phyloP scores from a whole-genome alignment of 2,888 invertebrate genomes.

The Spisula subtruncata region DNA sequence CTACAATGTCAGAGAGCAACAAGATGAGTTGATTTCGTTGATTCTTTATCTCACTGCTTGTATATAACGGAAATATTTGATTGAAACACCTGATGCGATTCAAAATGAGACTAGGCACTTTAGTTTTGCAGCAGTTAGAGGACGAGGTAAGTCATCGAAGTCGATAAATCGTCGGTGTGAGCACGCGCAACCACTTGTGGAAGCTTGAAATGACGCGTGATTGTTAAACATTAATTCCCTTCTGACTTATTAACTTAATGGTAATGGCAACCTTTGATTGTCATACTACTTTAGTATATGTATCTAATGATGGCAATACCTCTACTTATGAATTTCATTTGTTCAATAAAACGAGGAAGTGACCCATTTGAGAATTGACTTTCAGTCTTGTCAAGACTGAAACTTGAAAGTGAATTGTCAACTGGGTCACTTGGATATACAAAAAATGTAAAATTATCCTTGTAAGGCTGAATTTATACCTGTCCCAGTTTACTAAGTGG shows the following conservation, averaged over 20 bases:
- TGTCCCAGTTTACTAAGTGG: too few relatives aligned
- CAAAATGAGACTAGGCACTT: conserved; percentile 81
- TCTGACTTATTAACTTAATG: neutral
- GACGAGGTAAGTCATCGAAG: conserved; percentile 77
- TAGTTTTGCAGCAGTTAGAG: conserved; percentile 81
- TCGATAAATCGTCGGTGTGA: neutral
- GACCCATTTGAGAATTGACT: neutral
- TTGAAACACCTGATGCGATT: conserved; percentile 60
- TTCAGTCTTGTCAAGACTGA: too few relatives aligned
- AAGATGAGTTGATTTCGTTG: conserved; percentile 40
- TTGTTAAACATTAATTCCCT: neutral
- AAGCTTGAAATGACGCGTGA: neutral
- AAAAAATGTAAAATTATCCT: too few relatives aligned
- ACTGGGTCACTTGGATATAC: too few relatives aligned
- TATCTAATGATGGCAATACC: too few relatives aligned
- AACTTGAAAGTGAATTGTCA: too few relatives aligned
- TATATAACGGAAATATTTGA: neutral
- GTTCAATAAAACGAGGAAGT: conserved; percentile 4
- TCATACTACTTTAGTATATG: neutral
- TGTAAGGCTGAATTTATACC: too few relatives aligned
- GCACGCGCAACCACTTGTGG: conserved; percentile 30
- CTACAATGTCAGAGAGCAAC: conserved; percentile 57
- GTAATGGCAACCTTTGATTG: neutral
- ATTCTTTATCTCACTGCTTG: neutral
- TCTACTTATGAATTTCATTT: neutral